Evolutionary conservation across 1,140 invertebrate species (phyloP), one percentile per base, ranked within the genome.

Genomic region (Lanistes nyassanus): DNA sequence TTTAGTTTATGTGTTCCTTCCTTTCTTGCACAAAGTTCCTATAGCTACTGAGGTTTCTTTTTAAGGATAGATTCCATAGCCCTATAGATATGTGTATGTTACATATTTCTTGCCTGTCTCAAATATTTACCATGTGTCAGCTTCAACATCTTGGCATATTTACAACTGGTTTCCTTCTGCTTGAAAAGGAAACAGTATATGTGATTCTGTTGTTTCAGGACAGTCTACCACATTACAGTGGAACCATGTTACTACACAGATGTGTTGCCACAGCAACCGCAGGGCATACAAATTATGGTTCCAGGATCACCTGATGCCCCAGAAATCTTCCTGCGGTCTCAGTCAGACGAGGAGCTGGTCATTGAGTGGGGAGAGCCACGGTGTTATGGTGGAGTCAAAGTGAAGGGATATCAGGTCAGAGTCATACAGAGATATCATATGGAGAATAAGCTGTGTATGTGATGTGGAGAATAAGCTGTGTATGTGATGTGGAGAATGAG

Each of bases 301-400:
- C 89, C 89, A 11, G 88, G 89, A 23, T 85, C 86, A 55, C 88
- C 88, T 26, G 88, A 89, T 71, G 67, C 86, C 1, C 88, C 89
- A 11, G 83, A 87, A 72, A 86, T 89, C 64, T 89, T 86, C 79
- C 77, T 87, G 2, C 80, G 84, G 42, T 85, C 87, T 37, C 77
- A 84, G 55, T 83, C 81, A 56, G 79, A 83, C 34, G 86, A 88
- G 64, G 85, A 88, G 75, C 87, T 90, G 79, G 81, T 84, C 13
- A 83, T 90, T 65, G 86, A 89, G 68, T 90, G 89, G 89, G 85
- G 84, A 23, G 87, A 89, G 78, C 89, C 89, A 19, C 79, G 81
- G 62, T 67, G 87, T 21, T 88, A 85, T 82, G 86, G 85, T 34
- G 83, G 84, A 37, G 82, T 86, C 60, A 86, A 83, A 69, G 78